Evolutionary conservation across 1,140 invertebrate genomes (phyloP).

Genomic region (Solenopsis invicta): DNA sequence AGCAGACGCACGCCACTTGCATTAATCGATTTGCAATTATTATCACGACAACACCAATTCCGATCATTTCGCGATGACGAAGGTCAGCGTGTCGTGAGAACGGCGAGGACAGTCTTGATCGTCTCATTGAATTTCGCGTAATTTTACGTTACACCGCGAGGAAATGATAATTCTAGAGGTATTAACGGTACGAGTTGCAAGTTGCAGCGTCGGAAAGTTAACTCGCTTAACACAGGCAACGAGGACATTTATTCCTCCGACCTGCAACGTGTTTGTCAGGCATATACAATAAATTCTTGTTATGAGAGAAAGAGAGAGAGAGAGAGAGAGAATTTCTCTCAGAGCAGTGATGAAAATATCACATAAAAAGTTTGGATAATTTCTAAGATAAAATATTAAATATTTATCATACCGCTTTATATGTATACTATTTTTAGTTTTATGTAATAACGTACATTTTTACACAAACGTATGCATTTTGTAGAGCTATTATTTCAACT

Average conservation of each 20-base stretch:
- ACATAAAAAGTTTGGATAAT: constrained; percentile 10
- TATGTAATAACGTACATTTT: neutral
- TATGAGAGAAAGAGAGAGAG: constrained; percentile 33
- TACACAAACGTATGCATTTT: neutral
- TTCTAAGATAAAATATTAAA: neutral
- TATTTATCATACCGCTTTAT: neutral
- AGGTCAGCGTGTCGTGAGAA: constrained; percentile 20
- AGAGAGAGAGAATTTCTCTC: constrained; percentile 19
- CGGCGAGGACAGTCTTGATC: constrained; percentile 24
- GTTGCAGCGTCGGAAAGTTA: constrained; percentile 22
- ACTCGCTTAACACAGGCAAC: constrained; percentile 31
- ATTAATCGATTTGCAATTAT: constrained; percentile 28
- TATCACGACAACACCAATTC: constrained; percentile 9
- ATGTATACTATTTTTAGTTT: constrained; percentile 10
- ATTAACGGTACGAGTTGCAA: constrained; percentile 47
- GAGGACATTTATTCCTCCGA: constrained; percentile 26
- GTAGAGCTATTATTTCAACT: neutral
- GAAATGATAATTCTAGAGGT: constrained; percentile 51
- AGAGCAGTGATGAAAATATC: constrained; percentile 5
- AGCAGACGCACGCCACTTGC: constrained; percentile 2
- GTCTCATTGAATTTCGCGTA: constrained; percentile 53
- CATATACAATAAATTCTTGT: constrained; percentile 41
- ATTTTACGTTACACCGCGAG: constrained; percentile 44
- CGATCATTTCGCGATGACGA: constrained; percentile 15
- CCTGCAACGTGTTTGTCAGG: constrained; percentile 20